Conservation (phyloP, 1,140 invertebrate species). For the Cydia fagiglandana region DNA sequence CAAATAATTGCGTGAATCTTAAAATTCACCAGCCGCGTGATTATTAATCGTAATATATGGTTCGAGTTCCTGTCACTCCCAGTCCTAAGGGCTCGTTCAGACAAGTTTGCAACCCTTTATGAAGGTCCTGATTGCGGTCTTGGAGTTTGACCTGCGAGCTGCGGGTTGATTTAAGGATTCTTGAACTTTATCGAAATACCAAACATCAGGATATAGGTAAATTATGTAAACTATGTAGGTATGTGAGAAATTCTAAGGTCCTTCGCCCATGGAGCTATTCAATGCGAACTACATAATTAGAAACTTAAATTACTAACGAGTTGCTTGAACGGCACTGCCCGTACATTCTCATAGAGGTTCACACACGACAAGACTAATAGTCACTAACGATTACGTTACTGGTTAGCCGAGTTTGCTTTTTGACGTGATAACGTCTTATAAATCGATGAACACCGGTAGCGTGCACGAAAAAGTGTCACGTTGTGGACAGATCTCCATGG, state of each 20-base stretch:
- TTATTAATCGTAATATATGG: conserved; percentile 5
- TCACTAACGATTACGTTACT: too few relatives aligned
- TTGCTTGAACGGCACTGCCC: too few relatives aligned
- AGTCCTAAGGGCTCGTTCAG: conserved; percentile 21
- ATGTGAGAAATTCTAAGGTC: neutral
- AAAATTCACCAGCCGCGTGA: neutral
- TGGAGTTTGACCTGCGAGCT: neutral
- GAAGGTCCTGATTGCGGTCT: neutral
- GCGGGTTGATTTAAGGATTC: neutral
- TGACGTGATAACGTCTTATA: too few relatives aligned
- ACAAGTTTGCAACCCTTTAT: conserved; percentile 9
- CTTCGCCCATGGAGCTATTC: too few relatives aligned
- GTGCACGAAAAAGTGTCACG: too few relatives aligned
- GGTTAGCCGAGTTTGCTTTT: too few relatives aligned
- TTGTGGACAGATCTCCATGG: too few relatives aligned
- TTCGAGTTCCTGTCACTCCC: conserved; percentile 4
- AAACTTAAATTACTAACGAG: too few relatives aligned
- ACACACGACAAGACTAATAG: too few relatives aligned
- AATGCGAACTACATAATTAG: too few relatives aligned
- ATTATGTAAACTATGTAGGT: neutral
- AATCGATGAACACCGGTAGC: too few relatives aligned
- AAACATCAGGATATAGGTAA: neutral
- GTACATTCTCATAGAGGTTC: too few relatives aligned
- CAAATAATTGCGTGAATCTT: neutral
- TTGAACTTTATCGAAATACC: neutral